A percentile compares a stretch with the other conserved stretches of the same genome.
phyloP scores from a whole-genome alignment of 2,797 vertebrate genomes.

The Perodicticus potto region DNA sequence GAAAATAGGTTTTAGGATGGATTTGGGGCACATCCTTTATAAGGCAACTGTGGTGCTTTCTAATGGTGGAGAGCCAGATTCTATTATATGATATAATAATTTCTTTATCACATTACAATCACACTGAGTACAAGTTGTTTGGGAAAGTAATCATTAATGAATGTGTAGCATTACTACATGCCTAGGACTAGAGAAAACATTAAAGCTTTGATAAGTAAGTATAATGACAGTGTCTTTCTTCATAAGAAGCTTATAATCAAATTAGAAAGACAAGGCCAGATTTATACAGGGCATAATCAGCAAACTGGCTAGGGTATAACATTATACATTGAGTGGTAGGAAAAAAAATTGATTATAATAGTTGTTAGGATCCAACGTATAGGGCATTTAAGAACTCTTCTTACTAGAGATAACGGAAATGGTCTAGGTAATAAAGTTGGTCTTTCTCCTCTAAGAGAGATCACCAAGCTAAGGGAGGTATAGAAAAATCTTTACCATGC shows the following conservation, averaged over 20 bases:
- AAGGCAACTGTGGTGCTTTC: not conserved
- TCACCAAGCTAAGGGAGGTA: not conserved
- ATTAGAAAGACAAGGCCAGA: slow-evolving; percentile 7
- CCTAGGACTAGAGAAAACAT: not conserved
- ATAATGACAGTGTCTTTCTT: slow-evolving; percentile 7
- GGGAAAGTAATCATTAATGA: slow-evolving; percentile 13
- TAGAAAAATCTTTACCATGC: not conserved
- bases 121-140: not conserved
- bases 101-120: slow-evolving; percentile 16
- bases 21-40: not conserved
- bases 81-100: not conserved
- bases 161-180: not conserved
- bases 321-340: not conserved
- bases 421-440: not conserved
- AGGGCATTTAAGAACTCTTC: not conserved
- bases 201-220: slow-evolving; percentile 55
- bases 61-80: not conserved
- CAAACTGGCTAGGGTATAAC: not conserved
- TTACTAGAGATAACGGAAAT: not conserved
- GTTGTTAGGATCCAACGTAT: not conserved
- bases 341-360: slow-evolving; percentile 43
- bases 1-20: not conserved
- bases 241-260: slow-evolving; percentile 44
- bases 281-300: slow-evolving; percentile 18
- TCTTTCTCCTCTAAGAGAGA: not conserved